Evolutionary conservation across 1,140 invertebrate genomes (phyloP).

Genomic region (Brachionus manjavacas): DNA sequence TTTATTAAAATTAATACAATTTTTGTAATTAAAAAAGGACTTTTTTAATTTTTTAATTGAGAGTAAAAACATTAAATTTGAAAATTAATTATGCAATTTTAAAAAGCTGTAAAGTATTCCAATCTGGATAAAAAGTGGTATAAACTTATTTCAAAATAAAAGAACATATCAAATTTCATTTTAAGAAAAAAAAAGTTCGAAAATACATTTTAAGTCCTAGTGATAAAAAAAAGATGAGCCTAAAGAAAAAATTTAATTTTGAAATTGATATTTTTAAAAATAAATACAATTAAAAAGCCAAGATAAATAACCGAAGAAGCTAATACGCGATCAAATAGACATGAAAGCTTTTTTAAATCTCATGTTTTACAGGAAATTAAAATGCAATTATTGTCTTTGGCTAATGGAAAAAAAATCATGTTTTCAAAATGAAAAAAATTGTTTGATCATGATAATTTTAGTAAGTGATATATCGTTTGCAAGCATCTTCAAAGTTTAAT

Average conservation of each 20-base stretch:
- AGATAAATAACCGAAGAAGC: neutral
- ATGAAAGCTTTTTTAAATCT: neutral
- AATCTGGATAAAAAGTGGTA: too few relatives aligned
- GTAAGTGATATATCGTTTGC: constrained; percentile 15
- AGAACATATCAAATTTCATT: neutral
- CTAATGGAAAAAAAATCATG: constrained; percentile 2
- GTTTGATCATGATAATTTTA: neutral
- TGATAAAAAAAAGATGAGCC: neutral
- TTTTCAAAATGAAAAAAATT: neutral
- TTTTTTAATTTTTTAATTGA: too few relatives aligned
- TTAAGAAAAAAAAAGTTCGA: neutral
- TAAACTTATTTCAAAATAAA: neutral
- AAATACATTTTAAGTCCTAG: neutral
- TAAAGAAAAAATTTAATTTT: neutral
- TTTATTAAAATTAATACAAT: too few relatives aligned
- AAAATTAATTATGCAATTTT: too few relatives aligned
- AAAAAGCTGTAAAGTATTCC: too few relatives aligned
- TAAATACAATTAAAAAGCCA: constrained; percentile 1
- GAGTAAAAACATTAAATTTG: too few relatives aligned
- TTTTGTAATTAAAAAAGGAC: too few relatives aligned
- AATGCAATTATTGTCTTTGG: neutral
- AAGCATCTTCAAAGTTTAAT: constrained; percentile 24
- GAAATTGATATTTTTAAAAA: neutral
- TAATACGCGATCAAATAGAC: constrained; percentile 5
- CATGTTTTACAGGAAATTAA: constrained; percentile 27